Evolutionary conservation across 2,797 vertebrate species (phyloP), one percentile per base, ranked within the genome.

Genomic region (Eupleurogrammus muticus): DNA sequence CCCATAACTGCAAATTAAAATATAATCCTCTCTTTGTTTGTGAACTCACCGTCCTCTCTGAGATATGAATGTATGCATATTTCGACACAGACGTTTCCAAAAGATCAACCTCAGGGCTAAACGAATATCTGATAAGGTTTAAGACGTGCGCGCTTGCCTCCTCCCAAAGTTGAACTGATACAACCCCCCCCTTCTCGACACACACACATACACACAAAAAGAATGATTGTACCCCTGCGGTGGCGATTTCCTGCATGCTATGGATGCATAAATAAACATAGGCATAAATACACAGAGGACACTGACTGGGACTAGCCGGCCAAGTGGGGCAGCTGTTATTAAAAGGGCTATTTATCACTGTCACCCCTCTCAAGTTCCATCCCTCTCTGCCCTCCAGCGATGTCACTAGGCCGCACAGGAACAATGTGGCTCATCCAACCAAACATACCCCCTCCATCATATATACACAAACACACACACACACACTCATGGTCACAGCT

Each of bases 291-390:
- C 93, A 93, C 92, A 93, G 91, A 94, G 94, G 93, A 94, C 93
- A 92, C 89, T 92, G 91, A 91, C 93, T 94, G 91, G 87, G 94
- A 91, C 92, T 91, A 60, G 92, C 90, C 88, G 92, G 91, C 93
- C 93, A 93, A 95, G 93, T 94, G 94, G 94, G 93, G 93, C 94
- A 95, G 94, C 93, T 94, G 94, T 95, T 95, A 95, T 95, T 95
- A 95, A 95, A 94, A 94, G 93, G 92, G 91, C 94, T 94, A 95
- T 95, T 95, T 95, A 95, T 95, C 94, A 95, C 91, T 95, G 94
- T 95, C 94, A 93, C 85, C 91, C 91, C 92, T 90, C 89, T 92
- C 91, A 91, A 90, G 92, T 92, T 93, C 92, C 91, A 93, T 94
- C 91, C 92, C 87, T 93, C 89, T 91, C 82, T 93, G 93, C 92